These are phyloP conservation scores for Remorina albescens DNA, from an alignment of 2,797 vertebrate species.

Conservation along the genomic window DNA sequence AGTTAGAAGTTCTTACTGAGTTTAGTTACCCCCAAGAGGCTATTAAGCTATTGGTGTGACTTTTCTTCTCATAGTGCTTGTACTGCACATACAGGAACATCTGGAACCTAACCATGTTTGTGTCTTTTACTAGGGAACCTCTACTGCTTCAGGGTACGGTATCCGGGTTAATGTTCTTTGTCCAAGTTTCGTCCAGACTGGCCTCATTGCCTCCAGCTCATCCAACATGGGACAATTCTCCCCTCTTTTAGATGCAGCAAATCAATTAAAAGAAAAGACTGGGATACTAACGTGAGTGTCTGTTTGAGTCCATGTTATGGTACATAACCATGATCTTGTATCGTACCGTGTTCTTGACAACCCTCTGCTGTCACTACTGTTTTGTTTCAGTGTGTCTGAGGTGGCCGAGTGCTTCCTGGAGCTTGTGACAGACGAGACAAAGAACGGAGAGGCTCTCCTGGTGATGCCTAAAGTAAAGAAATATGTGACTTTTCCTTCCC, in stretches of 20 bases:
- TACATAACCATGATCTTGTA: not conserved
- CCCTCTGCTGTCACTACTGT: not conserved
- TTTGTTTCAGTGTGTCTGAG: constrained; percentile 66
- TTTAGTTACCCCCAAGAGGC: not conserved
- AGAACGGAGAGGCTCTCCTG: constrained; percentile 74
- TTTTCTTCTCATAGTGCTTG: not conserved
- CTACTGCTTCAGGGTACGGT: constrained; percentile 56
- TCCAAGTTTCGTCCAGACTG: constrained; percentile 76
- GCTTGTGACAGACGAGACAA: constrained; percentile 79
- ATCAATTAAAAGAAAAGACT: not conserved
- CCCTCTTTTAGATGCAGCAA: not conserved
- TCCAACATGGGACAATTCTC: constrained; percentile 47
- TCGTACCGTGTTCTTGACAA: not conserved
- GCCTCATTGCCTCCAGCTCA: constrained; percentile 35
- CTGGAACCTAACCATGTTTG: not conserved
- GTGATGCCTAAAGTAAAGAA: not conserved
- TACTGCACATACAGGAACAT: not conserved
- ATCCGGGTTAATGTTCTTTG: constrained; percentile 81
- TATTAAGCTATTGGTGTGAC: not conserved
- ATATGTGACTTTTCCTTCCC: constrained; percentile 48
- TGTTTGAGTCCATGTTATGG: not conserved
- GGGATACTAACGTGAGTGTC: constrained; percentile 64
- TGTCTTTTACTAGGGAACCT: constrained; percentile 62
- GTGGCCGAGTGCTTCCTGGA: constrained; percentile 72
- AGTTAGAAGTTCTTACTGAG: too few relatives aligned